Evolutionary conservation across 2,113 vertebrate genomes (phyloP), one percentile per base, ranked within the genome.

Genomic region (Copsychus sechellarum): DNA sequence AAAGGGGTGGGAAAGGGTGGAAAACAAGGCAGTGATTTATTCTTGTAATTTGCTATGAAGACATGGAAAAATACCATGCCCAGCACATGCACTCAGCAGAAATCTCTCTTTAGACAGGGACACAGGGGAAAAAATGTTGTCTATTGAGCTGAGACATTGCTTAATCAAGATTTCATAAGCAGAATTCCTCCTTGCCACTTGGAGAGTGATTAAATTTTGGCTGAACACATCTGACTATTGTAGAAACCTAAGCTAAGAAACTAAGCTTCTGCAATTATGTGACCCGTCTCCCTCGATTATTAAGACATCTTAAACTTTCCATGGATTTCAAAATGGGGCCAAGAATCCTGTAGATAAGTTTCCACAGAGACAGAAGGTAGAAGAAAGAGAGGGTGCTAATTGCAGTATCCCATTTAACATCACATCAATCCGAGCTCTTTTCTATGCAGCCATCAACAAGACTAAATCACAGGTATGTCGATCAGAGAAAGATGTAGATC

Each of bases 161-260:
- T 82, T 85, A 88, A 90, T 61, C 79, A 72, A 65, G n/a, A 34
- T 96, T 95, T 96, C 90, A 79, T 73, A 92, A 94, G 15, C 88
- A 77, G 61, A 87, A 53, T 85, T 73, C 71, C 36, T 74, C 43
- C 43, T 45, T 95, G 34, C 56, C 40, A 51, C 58, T 93, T 80
- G 64, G 62, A 81, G 12, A 77, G 36, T 56, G 50, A 61, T 81
- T 81, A 51, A 66, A 28, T 80, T 91, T 85, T 97, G 86, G 50
- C 88, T 83, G 62, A 53, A 73, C 8, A 86, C 8, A 38, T 62
- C 38, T 92, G 23, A 25, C 21, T 82, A 1, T 24, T 88, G 28
- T 64, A 79, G 81, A 84, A 90, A 65, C 5, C 20, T 57, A 51
- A 51, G 33, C 53, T 82, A 67, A 86, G 48, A 88, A 90, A 70